Percentiles rank a stretch among this genome's conserved stretches.
Conservation (phyloP, 2,113 vertebrate genomes). For the Corydoras maculifer region DNA sequence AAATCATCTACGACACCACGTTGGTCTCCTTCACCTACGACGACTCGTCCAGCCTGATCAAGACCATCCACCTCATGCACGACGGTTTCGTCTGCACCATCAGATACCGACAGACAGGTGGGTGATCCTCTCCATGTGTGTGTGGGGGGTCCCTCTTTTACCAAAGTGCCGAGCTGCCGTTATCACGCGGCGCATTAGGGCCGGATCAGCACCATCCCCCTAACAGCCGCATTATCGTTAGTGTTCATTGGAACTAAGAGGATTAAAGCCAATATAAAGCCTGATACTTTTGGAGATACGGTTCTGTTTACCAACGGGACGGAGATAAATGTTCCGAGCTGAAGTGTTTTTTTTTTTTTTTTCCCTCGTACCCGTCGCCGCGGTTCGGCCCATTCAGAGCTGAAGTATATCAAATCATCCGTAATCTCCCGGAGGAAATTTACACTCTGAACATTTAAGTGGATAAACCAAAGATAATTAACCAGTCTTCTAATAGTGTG, state of each 20-base stretch:
- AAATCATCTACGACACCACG: conserved; percentile 91
- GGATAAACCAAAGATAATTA: conserved; percentile 6
- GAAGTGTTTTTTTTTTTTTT: too few species aligned
- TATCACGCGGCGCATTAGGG: too few species aligned
- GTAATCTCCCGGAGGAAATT: not conserved
- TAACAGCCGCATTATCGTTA: too few species aligned
- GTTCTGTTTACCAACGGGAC: too few species aligned
- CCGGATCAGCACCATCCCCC: too few species aligned
- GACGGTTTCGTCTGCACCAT: conserved; percentile 94
- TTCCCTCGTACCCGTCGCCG: too few species aligned
- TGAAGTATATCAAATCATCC: not conserved
- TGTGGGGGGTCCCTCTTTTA: too few species aligned
- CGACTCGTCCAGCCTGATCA: conserved; percentile 88
- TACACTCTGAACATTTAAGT: not conserved
- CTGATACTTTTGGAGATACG: too few species aligned
- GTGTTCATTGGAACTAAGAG: too few species aligned
- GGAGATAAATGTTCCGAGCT: too few species aligned
- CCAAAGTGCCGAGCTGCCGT: too few species aligned
- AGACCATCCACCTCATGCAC: conserved; percentile 92
- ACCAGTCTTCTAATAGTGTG: not conserved
- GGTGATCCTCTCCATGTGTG: not conserved
- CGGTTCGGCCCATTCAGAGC: not conserved
- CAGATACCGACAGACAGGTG: conserved; percentile 92
- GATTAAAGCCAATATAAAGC: too few species aligned
- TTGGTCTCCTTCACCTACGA: conserved; percentile 93